phyloP scores from a whole-genome alignment of 2,888 invertebrate species.

The Bellardia bayeri region DNA sequence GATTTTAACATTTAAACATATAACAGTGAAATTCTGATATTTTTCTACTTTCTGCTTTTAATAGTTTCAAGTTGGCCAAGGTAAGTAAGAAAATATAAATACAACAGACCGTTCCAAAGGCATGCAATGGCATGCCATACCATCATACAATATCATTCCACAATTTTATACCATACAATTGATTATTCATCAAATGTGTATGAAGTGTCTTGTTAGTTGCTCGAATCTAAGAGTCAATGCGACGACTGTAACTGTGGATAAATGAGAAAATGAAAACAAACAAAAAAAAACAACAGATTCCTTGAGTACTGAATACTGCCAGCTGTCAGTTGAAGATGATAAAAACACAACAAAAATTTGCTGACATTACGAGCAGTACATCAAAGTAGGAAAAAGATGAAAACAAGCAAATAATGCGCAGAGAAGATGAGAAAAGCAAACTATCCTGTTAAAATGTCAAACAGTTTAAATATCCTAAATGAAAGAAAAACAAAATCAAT shows the following conservation, averaged over 20 bases:
- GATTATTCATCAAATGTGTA: conserved; percentile 61
- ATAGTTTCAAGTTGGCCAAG: conserved; percentile 42
- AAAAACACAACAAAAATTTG: conserved; percentile 66
- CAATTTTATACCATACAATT: conserved; percentile 47
- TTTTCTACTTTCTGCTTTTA: conserved; percentile 4
- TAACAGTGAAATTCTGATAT: conserved; percentile 44
- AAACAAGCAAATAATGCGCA: conserved; percentile 24
- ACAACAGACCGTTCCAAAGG: not conserved
- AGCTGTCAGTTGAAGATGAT: conserved; percentile 67
- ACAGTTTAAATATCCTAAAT: conserved; percentile 56
- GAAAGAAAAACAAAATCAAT: conserved; percentile 28
- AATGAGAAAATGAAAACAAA: not conserved
- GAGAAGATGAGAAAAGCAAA: conserved; percentile 13
- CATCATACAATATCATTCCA: not conserved
- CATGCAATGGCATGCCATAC: not conserved
- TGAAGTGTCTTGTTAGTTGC: conserved; percentile 60
- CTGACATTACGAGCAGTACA: conserved; percentile 62
- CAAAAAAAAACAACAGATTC: conserved; percentile 32
- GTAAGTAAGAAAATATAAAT: conserved; percentile 25
- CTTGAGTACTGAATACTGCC: conserved; percentile 60
- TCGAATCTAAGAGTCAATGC: conserved; percentile 10
- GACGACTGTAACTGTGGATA: conserved; percentile 22
- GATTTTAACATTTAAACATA: conserved; percentile 31
- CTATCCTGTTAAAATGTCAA: conserved; percentile 67
- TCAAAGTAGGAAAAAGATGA: conserved; percentile 31